Conservation (phyloP, 2,113 vertebrate species). For the Colossoma macropomum region DNA sequence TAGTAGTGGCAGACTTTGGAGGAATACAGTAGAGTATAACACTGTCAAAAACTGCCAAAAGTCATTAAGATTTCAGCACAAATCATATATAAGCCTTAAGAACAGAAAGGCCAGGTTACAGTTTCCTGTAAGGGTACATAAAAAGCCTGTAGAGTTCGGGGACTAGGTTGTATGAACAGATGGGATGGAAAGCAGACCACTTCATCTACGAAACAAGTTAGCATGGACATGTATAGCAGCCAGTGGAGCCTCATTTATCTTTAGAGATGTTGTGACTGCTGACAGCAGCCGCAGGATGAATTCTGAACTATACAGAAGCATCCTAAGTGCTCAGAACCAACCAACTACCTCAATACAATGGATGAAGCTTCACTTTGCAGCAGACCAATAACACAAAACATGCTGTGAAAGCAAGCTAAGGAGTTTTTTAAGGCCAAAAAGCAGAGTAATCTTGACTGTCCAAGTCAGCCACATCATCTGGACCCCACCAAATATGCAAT, state of each 20-base stretch:
- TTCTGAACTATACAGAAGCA: not conserved
- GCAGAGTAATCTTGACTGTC: not conserved
- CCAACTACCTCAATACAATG: no score
- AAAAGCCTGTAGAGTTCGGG: not conserved
- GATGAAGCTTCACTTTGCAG: not conserved
- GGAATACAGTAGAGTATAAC: no score
- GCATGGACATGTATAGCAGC: not conserved
- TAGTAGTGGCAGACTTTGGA: no score
- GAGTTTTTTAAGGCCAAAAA: not conserved
- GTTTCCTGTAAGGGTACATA: not conserved
- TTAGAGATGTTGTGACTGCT: not conserved
- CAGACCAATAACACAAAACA: not conserved
- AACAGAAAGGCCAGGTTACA: not conserved
- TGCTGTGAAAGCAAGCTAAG: not conserved
- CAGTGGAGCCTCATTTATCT: not conserved
- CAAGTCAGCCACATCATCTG: not conserved
- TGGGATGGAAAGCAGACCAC: not conserved
- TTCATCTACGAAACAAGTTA: not conserved
- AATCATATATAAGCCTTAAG: not conserved
- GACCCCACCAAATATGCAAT: not conserved
- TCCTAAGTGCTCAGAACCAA: not conserved
- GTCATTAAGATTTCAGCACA: not conserved
- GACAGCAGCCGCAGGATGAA: not conserved
- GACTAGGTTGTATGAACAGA: not conserved
- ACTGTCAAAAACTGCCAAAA: not conserved